Base-by-base conservation (phyloP, 1,140 invertebrate genomes). In the Tyrophagus putrescentiae region DNA sequence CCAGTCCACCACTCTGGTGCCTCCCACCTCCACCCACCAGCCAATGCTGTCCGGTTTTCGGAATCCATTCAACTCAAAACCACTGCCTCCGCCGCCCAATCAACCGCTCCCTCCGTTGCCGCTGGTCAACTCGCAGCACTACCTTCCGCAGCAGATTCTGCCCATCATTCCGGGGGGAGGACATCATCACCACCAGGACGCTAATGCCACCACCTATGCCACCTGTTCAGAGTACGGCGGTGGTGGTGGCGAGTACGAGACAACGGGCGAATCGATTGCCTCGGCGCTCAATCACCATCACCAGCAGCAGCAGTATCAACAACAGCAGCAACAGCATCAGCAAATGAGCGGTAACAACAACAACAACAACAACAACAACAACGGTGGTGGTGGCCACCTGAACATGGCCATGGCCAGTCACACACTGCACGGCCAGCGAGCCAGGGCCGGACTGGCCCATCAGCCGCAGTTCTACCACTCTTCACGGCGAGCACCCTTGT, bases 51-150 rank as follows among this genome's bases (percentile, higher is more conserved):
- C n/a, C n/a, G n/a, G n/a, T n/a, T n/a, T n/a, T 25, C 50, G 50
- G 6, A 53, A 53, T 53, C 50, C 52, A 25, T 54, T 54, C 27
- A 36, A n/a, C 4, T 27, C 52, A 33, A 54, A 54, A 33, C 52
- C 52, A 32, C 39, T 54, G 25, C 52, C 52, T 34, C 52, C 52
- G 21, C 52, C 52, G 27, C 52, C 52, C 9, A 54, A 54, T 54
- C 52, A 54, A 16, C 52, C 52, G 21, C 27, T 54, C 18, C 52
- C 52, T 16, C 52, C 52, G 39, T 54, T 54, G 13, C 52, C 52
- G 39, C 27, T 54, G 52, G 27, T 54, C 2, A 54, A 25, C 31
- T 48, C 45, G 18, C 45, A 48, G 13, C 7, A 6, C 45, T 25
- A 18, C 18, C 45, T 9, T 13, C 45, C n/a, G n/a, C n/a, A n/a